Percentiles rank a stretch among this genome's conserved stretches.
These are phyloP conservation scores for Limenitis camilla DNA, from an alignment of 2,888 invertebrate genomes.

Conservation along the genomic window DNA sequence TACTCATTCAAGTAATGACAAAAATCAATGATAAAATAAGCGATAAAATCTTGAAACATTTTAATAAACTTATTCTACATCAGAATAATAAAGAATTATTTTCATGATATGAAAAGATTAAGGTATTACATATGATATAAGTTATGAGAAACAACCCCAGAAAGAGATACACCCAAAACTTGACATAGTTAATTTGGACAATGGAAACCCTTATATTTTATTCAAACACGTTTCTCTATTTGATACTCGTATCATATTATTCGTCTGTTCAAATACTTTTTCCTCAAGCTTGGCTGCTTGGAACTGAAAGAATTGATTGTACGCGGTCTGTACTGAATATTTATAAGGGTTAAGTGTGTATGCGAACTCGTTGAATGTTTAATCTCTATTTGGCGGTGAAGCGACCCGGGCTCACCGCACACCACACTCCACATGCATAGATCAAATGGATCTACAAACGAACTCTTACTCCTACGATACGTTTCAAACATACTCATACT, in stretches of 20 bases:
- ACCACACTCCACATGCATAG: too few relatives aligned
- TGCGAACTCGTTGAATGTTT: slow-evolving; percentile 72
- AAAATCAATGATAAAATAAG: too few relatives aligned
- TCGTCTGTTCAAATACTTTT: slow-evolving; percentile 62
- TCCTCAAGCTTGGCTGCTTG: slow-evolving; percentile 35
- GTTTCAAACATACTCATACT: slow-evolving; percentile 2
- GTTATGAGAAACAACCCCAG: neutral
- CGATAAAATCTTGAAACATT: too few relatives aligned
- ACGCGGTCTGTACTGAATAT: slow-evolving; percentile 66
- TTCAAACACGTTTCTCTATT: slow-evolving; percentile 53
- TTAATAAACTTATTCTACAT: too few relatives aligned
- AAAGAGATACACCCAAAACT: slow-evolving; percentile 4
- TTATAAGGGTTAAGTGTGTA: slow-evolving; percentile 73
- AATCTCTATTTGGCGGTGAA: slow-evolving; percentile 58
- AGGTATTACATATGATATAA: too few relatives aligned
- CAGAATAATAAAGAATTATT: too few relatives aligned
- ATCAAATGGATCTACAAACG: slow-evolving; percentile 22
- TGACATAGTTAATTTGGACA: slow-evolving; percentile 20
- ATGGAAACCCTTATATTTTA: slow-evolving; percentile 44
- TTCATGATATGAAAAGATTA: too few relatives aligned
- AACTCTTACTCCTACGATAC: slow-evolving; percentile 12
- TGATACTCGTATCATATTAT: slow-evolving; percentile 54
- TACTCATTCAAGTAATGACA: too few relatives aligned
- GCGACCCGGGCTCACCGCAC: slow-evolving; percentile 26
- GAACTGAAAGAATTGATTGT: slow-evolving; percentile 68